Evolutionary conservation across 2,888 invertebrate species (phyloP).

Genomic region (Noctua comes): DNA sequence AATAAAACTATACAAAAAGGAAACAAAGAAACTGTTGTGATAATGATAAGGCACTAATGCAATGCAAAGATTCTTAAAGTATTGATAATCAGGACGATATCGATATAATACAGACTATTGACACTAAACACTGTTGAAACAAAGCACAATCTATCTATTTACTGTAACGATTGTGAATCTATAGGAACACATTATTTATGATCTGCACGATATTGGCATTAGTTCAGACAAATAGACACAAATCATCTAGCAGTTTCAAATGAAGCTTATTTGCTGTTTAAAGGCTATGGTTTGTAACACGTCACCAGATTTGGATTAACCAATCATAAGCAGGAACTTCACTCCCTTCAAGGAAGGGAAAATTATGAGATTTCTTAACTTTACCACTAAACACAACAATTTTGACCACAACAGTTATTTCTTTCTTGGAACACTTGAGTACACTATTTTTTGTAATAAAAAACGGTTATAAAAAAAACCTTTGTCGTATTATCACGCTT

Average conservation of each 20-base stretch:
- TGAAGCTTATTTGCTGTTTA: slow-evolving; percentile 44
- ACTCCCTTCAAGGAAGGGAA: background rate
- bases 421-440: slow-evolving; percentile 60
- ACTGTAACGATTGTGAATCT: slow-evolving; percentile 42
- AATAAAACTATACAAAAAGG: background rate
- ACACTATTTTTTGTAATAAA: slow-evolving; percentile 69
- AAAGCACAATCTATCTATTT: slow-evolving; percentile 36
- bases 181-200: slow-evolving; percentile 41
- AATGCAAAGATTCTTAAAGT: background rate
- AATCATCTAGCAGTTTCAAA: slow-evolving; percentile 54
- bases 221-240: slow-evolving; percentile 55
- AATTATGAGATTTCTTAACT: slow-evolving; percentile 21
- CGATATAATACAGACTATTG: slow-evolving; percentile 12
- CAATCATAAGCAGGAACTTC: background rate
- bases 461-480: slow-evolving; percentile 77
- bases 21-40: background rate
- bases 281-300: slow-evolving; percentile 24
- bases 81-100: background rate
- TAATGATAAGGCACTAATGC: background rate
- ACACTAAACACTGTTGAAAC: slow-evolving; percentile 50
- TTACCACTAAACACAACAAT: slow-evolving; percentile 4
- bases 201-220: slow-evolving; percentile 59
- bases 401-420: slow-evolving; percentile 50
- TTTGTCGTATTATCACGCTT: slow-evolving; percentile 78
- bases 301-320: slow-evolving; percentile 26